A percentile compares a stretch with the other conserved stretches of the same genome.
Evolutionary conservation across 2,113 vertebrate genomes (phyloP).

Genomic region (Murina feae): DNA sequence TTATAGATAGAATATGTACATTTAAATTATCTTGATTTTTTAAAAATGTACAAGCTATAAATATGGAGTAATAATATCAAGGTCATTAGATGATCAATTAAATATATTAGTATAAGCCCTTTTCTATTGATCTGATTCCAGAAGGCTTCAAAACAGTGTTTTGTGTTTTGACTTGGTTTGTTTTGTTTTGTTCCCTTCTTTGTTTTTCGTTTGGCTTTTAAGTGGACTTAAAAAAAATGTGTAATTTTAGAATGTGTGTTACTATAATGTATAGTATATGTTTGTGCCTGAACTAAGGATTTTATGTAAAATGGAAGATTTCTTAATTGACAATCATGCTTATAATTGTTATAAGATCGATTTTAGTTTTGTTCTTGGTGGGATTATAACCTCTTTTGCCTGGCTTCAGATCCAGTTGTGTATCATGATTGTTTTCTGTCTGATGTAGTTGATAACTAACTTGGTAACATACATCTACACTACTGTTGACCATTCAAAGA

Average conservation of each 20-base stretch:
- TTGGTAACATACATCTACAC: conserved; percentile 2
- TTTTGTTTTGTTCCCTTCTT: conserved; percentile 47
- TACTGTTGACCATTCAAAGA: conserved; percentile 30
- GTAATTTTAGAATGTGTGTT: conserved; percentile 61
- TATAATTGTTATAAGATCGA: conserved; percentile 57
- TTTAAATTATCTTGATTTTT: conserved; percentile 40
- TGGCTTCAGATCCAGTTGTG: conserved; percentile 61
- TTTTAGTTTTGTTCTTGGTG: conserved; percentile 63
- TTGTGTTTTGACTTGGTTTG: conserved; percentile 8
- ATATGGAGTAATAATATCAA: not conserved
- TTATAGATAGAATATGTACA: conserved; percentile 5
- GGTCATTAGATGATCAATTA: conserved; percentile 10
- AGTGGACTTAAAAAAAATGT: conserved; percentile 65
- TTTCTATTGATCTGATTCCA: conserved; percentile 42
- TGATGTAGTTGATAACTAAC: conserved; percentile 56
- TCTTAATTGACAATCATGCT: conserved; percentile 47
- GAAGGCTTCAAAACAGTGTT: conserved; percentile 45
- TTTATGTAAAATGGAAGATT: conserved; percentile 65
- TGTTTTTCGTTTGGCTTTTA: conserved; percentile 65
- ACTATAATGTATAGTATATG: conserved; percentile 62
- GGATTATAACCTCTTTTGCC: conserved; percentile 63
- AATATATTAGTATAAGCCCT: not conserved
- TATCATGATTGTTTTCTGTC: conserved; percentile 64
- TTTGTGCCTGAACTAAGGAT: conserved; percentile 62
- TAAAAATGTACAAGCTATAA: not conserved